Percentiles rank a stretch among this genome's conserved stretches.
phyloP scores from a whole-genome alignment of 2,113 vertebrate species.

The Thalassarche chlororhynchos region DNA sequence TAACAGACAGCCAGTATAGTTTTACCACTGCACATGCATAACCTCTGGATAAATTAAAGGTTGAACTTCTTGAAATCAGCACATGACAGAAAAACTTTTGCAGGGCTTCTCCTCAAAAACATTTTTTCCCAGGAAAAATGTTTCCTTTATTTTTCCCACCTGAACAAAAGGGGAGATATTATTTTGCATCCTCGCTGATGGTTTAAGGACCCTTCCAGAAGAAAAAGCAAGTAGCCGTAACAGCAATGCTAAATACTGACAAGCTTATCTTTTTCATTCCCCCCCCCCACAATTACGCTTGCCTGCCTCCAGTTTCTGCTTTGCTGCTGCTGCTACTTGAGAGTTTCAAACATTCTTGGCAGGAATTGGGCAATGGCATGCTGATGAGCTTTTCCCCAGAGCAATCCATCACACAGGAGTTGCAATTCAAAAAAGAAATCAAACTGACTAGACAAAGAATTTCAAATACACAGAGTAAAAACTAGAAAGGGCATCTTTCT shows the following conservation, averaged over 20 bases:
- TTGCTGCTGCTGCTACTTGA: not conserved
- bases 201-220: not conserved
- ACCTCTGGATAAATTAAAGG: not conserved
- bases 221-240: not conserved
- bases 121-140: not conserved
- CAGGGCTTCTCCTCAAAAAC: not conserved
- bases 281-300: not conserved
- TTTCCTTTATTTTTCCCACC: not conserved
- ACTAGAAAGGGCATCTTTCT: not conserved
- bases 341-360: slow-evolving; percentile 37
- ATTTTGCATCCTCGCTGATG: not conserved
- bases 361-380: not conserved
- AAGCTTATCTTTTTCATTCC: not conserved
- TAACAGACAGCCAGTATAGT: not conserved
- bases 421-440: not conserved
- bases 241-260: not conserved
- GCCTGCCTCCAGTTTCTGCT: not conserved
- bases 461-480: not conserved
- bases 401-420: not conserved
- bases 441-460: not conserved
- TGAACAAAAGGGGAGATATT: not conserved
- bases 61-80: not conserved
- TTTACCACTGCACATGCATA: not conserved
- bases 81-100: not conserved
- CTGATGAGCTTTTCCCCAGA: slow-evolving; percentile 12